Conservation (phyloP, 1,140 invertebrate genomes). For the Drosophila pachea region DNA sequence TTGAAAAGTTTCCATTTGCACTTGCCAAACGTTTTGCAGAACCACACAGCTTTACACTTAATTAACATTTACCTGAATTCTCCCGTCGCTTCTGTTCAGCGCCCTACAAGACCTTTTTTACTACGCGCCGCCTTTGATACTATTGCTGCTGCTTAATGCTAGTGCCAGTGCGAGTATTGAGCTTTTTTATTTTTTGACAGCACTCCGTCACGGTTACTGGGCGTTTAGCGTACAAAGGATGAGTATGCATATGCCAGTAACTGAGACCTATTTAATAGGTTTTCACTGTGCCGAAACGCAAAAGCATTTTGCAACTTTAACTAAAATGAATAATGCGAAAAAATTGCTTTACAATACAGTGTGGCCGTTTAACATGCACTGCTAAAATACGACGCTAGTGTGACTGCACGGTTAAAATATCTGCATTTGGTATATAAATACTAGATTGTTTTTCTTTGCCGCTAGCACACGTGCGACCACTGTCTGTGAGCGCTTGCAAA, state of each 20-base stretch:
- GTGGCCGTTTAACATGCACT: constrained; percentile 27
- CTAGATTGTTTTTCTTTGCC: constrained; percentile 1
- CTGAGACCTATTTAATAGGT: constrained; percentile 39
- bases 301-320: constrained; percentile 45
- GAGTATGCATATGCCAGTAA: not conserved
- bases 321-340: constrained; percentile 49
- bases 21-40: constrained; percentile 3
- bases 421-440: constrained; percentile 16
- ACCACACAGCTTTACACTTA: constrained; percentile 6
- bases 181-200: constrained; percentile 29
- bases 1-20: constrained; percentile 5
- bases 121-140: constrained; percentile 38
- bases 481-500: constrained; percentile 41
- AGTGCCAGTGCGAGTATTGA: constrained; percentile 40
- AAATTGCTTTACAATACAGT: constrained; percentile 35
- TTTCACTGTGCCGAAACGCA: constrained; percentile 37
- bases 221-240: constrained; percentile 8
- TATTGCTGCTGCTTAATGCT: constrained; percentile 22
- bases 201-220: constrained; percentile 4
- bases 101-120: constrained; percentile 32
- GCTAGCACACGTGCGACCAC: constrained; percentile 53
- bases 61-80: constrained; percentile 39
- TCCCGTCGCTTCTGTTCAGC: constrained; percentile 20
- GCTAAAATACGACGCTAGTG: constrained; percentile 1
- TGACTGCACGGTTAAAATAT: constrained; percentile 1